Evolutionary conservation across 30 jellyfish, hydroid and myxozoan genomes (phyloP).

Genomic region (Pseudorhiza aurosa): DNA sequence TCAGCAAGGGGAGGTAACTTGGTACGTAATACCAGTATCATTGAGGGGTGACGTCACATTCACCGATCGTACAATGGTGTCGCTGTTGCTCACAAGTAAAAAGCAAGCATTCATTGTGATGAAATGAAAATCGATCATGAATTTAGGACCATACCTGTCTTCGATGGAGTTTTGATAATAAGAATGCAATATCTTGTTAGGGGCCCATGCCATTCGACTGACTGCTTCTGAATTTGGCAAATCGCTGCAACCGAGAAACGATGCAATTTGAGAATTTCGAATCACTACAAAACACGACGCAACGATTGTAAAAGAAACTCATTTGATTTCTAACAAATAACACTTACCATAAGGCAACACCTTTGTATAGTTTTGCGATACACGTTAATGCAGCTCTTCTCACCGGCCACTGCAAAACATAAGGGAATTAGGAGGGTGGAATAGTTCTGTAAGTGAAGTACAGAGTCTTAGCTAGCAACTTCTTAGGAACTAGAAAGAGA

Average conservation of each 20-base stretch:
- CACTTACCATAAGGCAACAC: constrained; percentile 62
- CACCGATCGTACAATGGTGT: too few species aligned
- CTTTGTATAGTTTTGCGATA: constrained; percentile 84
- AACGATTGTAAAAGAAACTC: background rate
- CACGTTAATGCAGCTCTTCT: constrained; percentile 92
- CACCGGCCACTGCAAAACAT: constrained; percentile 88
- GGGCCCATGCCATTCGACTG: constrained; percentile 70
- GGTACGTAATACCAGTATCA: too few species aligned
- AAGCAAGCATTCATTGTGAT: background rate
- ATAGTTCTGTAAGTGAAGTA: too few species aligned
- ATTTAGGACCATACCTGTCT: constrained; percentile 67
- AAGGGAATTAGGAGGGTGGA: too few species aligned
- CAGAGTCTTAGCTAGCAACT: too few species aligned
- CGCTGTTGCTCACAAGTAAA: too few species aligned
- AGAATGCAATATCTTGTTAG: constrained; percentile 63
- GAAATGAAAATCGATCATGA: background rate
- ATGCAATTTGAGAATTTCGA: background rate
- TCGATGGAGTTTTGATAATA: constrained; percentile 80
- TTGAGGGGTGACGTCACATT: too few species aligned
- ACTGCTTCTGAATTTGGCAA: constrained; percentile 25
- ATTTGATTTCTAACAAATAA: background rate
- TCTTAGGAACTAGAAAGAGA: too few species aligned
- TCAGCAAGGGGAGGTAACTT: too few species aligned
- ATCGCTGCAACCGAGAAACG: constrained; percentile 3
- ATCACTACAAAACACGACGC: background rate